These are phyloP conservation scores for Habroteleia sp. DNA, from an alignment of 2,888 invertebrate species.

Conservation along the genomic window DNA sequence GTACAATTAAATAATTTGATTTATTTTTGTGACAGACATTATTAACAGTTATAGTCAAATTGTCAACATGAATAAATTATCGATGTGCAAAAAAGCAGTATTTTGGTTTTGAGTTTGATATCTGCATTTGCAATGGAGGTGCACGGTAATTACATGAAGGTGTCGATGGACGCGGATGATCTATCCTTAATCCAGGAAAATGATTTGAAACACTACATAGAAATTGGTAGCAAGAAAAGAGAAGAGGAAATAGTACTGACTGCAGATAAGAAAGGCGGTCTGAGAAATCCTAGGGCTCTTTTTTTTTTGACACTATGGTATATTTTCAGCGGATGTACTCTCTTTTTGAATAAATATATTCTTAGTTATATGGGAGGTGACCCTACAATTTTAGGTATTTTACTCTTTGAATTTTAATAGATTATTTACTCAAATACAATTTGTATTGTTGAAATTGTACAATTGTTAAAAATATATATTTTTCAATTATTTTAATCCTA, in stretches of 20 bases:
- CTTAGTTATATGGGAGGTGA: constrained; percentile 87
- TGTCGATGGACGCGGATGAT: constrained; percentile 70
- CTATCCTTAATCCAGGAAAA: constrained; percentile 68
- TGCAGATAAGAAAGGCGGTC: constrained; percentile 81
- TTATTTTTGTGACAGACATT: too few relatives aligned
- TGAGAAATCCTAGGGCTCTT: constrained; percentile 84
- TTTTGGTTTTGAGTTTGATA: constrained; percentile 12
- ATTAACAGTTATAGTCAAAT: too few relatives aligned
- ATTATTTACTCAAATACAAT: too few relatives aligned
- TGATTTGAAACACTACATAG: constrained; percentile 69
- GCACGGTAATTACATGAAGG: constrained; percentile 73
- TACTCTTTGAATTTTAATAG: too few relatives aligned
- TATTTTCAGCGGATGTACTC: constrained; percentile 88
- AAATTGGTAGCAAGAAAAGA: constrained; percentile 65
- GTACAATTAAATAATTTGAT: too few relatives aligned
- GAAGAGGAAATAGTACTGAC: constrained; percentile 73
- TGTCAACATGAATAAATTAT: constrained; percentile 21
- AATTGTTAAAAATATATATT: too few relatives aligned
- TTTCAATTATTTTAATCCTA: too few relatives aligned
- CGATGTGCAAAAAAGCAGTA: neutral
- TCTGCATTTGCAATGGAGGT: constrained; percentile 69
- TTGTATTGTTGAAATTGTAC: too few relatives aligned
- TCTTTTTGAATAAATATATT: constrained; percentile 90
- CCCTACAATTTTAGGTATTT: constrained; percentile 86
- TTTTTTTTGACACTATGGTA: constrained; percentile 87